Evolutionary conservation across 30 jellyfish, hydroid and myxozoan species (phyloP), one percentile per base, ranked within the genome.

Genomic region (Pseudorhiza aurosa): DNA sequence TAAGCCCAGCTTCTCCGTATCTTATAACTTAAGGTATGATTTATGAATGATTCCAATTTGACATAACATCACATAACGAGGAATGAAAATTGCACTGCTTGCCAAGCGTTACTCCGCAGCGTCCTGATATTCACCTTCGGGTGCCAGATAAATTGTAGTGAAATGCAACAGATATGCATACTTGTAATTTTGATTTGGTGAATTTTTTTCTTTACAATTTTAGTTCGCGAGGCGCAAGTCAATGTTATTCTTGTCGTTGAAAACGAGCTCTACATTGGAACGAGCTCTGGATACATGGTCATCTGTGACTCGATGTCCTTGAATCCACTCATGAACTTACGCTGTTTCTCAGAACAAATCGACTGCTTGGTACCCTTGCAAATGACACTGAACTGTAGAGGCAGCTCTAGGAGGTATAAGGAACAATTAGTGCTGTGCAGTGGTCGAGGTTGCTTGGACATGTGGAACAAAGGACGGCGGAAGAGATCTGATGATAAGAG

Each of bases 181-280:
- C n/a, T n/a, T n/a, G n/a, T n/a, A n/a, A n/a, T n/a, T n/a, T n/a
- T n/a, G n/a, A n/a, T n/a, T n/a, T n/a, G n/a, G n/a, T n/a, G n/a
- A n/a, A n/a, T n/a, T n/a, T n/a, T n/a, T n/a, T n/a, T n/a, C n/a
- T n/a, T n/a, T n/a, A n/a, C n/a, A n/a, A n/a, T n/a, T 63, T 40
- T 86, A 93, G 97, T 88, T 3, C 68, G 87, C 36, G 85, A 85
- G 42, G 96, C 99, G 12, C 99, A 93, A 55, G 80, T 93, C 31
- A 51, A 71, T 40, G 71, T 96, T 21, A 46, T 93, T 21, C 82
- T 86, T 21, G 94, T 93, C 24, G 99, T 85, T 18, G 99, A 82
- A 46, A 65, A 87, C 65, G 75, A 80, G 45, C 81, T 93, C 58
- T 93, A 93, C 87, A 71, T 93, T 43, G 99, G 99, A 18, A 93